Percentiles rank a stretch among this genome's conserved stretches.
phyloP scores from a whole-genome alignment of 2,797 vertebrate species.

The Harpagifer antarcticus region DNA sequence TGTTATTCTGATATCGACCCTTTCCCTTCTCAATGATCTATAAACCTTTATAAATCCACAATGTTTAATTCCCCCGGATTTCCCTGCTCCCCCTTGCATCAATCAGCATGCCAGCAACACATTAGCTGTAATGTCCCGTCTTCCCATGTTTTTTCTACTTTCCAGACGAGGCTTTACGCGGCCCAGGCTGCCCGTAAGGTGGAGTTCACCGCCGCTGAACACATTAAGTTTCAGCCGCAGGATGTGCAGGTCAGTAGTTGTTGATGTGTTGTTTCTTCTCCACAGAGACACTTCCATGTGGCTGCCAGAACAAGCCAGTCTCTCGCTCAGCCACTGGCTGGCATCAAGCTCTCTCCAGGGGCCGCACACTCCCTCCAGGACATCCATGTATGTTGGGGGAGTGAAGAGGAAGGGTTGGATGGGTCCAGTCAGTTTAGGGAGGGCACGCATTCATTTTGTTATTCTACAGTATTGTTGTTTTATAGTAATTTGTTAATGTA shows the following conservation, averaged over 20 bases:
- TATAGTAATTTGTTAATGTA: no score
- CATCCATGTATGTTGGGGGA: constrained; percentile 74
- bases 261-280: constrained; percentile 63
- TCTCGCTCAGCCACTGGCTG: constrained; percentile 64
- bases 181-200: constrained; percentile 90
- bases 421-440: neutral
- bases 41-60: neutral
- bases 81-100: neutral
- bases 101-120: constrained; percentile 15
- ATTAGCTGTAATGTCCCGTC: constrained; percentile 47
- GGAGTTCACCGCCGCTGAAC: constrained; percentile 72
- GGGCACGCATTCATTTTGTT: no score
- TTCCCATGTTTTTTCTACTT: constrained; percentile 63
- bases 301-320: constrained; percentile 59
- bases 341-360: constrained; percentile 66
- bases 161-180: constrained; percentile 92
- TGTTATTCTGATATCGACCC: constrained; percentile 1
- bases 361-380: constrained; percentile 65
- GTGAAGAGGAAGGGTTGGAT: constrained; percentile 17
- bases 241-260: constrained; percentile 90
- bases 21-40: neutral
- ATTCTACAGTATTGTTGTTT: no score
- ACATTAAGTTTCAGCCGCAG: constrained; percentile 82
- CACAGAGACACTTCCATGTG: constrained; percentile 71
- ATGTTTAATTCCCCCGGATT: neutral